A percentile compares a stretch with the other conserved stretches of the same genome.
Conservation (phyloP, 2,797 vertebrate species). For the Intellagama lesueurii region DNA sequence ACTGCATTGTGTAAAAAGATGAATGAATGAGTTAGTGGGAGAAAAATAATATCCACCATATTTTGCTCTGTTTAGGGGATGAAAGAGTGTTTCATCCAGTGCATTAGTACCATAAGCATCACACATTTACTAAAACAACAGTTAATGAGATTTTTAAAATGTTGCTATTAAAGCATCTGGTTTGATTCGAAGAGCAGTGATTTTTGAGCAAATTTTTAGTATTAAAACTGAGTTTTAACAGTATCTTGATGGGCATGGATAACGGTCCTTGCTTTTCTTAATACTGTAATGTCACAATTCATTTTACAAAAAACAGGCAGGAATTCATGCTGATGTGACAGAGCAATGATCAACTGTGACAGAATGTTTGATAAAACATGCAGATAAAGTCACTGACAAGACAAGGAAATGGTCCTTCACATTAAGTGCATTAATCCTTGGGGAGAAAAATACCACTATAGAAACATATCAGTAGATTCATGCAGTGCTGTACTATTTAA, state of each 20-base stretch:
- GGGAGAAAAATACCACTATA: slow-evolving; percentile 43
- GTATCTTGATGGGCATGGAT: background rate
- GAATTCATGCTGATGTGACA: slow-evolving; percentile 6
- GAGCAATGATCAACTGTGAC: slow-evolving; percentile 23
- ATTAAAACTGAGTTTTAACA: background rate
- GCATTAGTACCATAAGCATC: background rate
- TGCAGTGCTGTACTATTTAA: slow-evolving; percentile 8
- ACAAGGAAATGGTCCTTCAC: slow-evolving; percentile 58
- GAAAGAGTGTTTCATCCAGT: background rate
- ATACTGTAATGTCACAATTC: background rate
- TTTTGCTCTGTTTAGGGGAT: slow-evolving; percentile 3
- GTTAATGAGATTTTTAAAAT: background rate
- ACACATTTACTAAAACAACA: background rate
- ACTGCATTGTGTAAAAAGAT: background rate
- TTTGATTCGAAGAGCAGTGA: slow-evolving; percentile 6
- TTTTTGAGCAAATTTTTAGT: background rate
- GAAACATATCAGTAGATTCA: slow-evolving; percentile 31
- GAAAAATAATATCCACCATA: rapidly evolving
- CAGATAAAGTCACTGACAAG: background rate
- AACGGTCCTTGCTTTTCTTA: slow-evolving; percentile 26
- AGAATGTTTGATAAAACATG: slow-evolving; percentile 38
- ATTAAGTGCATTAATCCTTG: slow-evolving; percentile 58
- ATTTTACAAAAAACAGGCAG: slow-evolving; percentile 18
- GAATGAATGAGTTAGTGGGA: background rate
- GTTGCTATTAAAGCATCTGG: background rate